phyloP scores from a whole-genome alignment of 2,113 vertebrate genomes.

The Lontra canadensis region DNA sequence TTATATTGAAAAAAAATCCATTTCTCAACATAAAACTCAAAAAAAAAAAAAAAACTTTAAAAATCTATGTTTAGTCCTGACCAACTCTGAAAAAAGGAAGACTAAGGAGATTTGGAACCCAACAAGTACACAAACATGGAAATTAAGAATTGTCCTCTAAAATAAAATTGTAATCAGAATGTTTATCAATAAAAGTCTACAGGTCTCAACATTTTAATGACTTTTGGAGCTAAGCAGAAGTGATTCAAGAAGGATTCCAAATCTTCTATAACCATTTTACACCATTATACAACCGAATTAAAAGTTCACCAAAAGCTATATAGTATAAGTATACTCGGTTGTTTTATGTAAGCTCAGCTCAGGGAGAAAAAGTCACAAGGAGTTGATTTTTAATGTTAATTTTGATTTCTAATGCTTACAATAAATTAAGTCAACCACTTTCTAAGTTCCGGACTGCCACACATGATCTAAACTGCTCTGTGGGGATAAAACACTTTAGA shows the following conservation, averaged over 20 bases:
- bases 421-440: slow-evolving; percentile 75
- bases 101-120: not conserved
- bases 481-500: slow-evolving; percentile 77
- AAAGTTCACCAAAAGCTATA: slow-evolving; percentile 56
- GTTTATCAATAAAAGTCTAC: slow-evolving; percentile 19
- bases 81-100: not conserved
- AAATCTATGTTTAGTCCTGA: not conserved
- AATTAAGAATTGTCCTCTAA: not conserved
- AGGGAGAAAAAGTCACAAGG: slow-evolving; percentile 30
- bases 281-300: slow-evolving; percentile 24
- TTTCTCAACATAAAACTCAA: not conserved
- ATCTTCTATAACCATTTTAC: slow-evolving; percentile 19
- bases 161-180: slow-evolving; percentile 39
- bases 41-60: not conserved
- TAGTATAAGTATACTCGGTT: not conserved
- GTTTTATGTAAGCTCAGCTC: slow-evolving; percentile 23
- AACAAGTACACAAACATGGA: not conserved
- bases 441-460: slow-evolving; percentile 66
- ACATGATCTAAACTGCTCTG: slow-evolving; percentile 66
- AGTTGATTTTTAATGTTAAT: slow-evolving; percentile 68
- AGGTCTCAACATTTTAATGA: slow-evolving; percentile 26
- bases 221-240: slow-evolving; percentile 41
- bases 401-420: slow-evolving; percentile 78
- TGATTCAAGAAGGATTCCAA: slow-evolving; percentile 43
- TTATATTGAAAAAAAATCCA: not conserved